Percentiles rank a stretch among this genome's conserved stretches.
These are phyloP conservation scores for Pungitius pungitius DNA, from an alignment of 2,113 vertebrate genomes.

Conservation along the genomic window DNA sequence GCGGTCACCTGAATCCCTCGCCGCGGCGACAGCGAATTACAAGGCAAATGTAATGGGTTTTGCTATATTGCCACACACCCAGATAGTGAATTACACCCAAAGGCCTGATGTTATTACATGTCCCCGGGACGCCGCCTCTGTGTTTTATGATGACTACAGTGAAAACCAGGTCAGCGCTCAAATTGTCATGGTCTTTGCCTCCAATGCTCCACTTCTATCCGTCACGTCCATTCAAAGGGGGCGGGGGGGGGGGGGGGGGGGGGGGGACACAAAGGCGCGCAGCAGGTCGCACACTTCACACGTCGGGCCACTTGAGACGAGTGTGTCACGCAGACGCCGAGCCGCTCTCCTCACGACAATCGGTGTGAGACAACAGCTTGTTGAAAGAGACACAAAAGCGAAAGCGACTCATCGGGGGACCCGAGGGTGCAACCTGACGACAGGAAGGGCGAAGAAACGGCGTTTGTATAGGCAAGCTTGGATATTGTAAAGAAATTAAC, in stretches of 20 bases:
- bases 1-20: constrained; percentile 76
- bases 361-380: constrained; percentile 10
- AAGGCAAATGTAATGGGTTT: constrained; percentile 79
- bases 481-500: background rate
- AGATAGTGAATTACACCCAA: constrained; percentile 77
- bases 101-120: constrained; percentile 75
- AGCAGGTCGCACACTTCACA: constrained; percentile 55
- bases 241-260: constrained; percentile 55
- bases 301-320: constrained; percentile 41
- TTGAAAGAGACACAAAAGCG: constrained; percentile 7
- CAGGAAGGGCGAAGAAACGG: background rate
- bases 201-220: constrained; percentile 70
- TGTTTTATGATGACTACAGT: constrained; percentile 78
- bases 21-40: constrained; percentile 71
- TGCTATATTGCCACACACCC: constrained; percentile 73
- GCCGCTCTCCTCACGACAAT: constrained; percentile 10
- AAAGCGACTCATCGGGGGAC: constrained; percentile 14
- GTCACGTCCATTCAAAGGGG: constrained; percentile 71
- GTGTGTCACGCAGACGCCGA: constrained; percentile 21
- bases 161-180: constrained; percentile 79
- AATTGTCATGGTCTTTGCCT: constrained; percentile 70
- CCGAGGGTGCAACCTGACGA: background rate
- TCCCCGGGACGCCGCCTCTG: constrained; percentile 70
- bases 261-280: constrained; percentile 64
- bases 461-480: background rate